Conservation (phyloP, 2,888 invertebrate genomes). For the Theodoxus fluviatilis region DNA sequence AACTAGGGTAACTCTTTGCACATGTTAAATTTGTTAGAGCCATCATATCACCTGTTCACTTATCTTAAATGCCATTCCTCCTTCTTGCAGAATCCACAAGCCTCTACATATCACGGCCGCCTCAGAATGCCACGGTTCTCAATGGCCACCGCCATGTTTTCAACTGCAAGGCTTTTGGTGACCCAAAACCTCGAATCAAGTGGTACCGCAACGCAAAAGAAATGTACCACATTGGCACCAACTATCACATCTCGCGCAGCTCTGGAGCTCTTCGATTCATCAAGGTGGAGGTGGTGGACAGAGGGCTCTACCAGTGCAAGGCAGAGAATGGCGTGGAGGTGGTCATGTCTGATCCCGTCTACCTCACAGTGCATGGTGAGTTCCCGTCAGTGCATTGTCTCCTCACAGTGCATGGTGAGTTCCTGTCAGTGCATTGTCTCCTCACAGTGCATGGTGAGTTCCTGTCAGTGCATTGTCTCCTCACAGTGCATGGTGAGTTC, state of each 20-base stretch:
- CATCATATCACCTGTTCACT: too few species aligned
- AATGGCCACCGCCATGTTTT: conserved; percentile 41
- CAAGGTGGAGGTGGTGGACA: conserved; percentile 41
- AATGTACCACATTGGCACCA: conserved; percentile 36
- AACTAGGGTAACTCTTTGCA: too few species aligned
- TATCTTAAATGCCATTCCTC: too few species aligned
- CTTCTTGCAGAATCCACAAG: too few species aligned
- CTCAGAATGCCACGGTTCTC: conserved; percentile 47
- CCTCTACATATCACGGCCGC: conserved; percentile 45
- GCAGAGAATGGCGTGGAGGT: conserved; percentile 40
- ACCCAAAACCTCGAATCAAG: conserved; percentile 34
- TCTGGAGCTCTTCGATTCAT: conserved; percentile 47
- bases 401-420: too few species aligned
- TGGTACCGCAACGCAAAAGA: conserved; percentile 47
- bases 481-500: too few species aligned
- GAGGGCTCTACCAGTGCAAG: conserved; percentile 49
- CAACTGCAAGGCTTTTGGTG: conserved; percentile 45
- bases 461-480: too few species aligned
- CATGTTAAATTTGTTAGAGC: too few species aligned
- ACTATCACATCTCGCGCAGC: conserved; percentile 41
- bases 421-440: too few species aligned
- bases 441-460: too few species aligned
- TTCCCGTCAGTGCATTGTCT: too few species aligned
- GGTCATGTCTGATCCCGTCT: conserved; percentile 38
- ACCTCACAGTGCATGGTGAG: conserved; percentile 51